Evolutionary conservation across 2,113 vertebrate genomes (phyloP).

Genomic region (Struthidea cinerea): DNA sequence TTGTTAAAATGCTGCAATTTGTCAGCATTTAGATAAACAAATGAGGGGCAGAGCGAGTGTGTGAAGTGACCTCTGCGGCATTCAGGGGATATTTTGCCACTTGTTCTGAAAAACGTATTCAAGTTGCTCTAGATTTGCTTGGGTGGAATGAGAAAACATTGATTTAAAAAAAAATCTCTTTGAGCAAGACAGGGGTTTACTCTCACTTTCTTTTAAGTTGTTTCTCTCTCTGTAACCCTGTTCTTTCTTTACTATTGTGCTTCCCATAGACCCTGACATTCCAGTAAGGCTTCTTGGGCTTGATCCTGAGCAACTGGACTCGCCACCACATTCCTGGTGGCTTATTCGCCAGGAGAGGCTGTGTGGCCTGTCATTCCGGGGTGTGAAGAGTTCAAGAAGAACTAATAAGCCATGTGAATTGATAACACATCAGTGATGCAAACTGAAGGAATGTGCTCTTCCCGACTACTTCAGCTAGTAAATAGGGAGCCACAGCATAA

Average conservation of each 20-base stretch:
- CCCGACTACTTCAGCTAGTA: not conserved
- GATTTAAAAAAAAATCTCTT: not conserved
- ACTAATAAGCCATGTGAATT: not conserved
- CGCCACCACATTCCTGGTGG: not conserved
- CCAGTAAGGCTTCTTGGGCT: constrained; percentile 10
- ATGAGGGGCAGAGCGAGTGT: constrained; percentile 73
- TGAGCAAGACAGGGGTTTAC: not conserved
- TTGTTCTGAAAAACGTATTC: constrained; percentile 67
- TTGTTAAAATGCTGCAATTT: constrained; percentile 84
- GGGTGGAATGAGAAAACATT: constrained; percentile 11
- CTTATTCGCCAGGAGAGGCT: not conserved
- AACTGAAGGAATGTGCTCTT: not conserved
- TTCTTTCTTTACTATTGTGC: constrained; percentile 48
- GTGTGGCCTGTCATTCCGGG: not conserved
- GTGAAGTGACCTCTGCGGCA: constrained; percentile 65
- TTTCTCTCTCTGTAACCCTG: constrained; percentile 20
- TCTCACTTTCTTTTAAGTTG: constrained; percentile 24
- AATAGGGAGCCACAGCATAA: not conserved
- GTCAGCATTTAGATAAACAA: constrained; percentile 85
- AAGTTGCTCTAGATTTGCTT: not conserved
- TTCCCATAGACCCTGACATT: constrained; percentile 24
- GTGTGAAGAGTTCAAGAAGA: not conserved
- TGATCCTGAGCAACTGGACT: constrained; percentile 21
- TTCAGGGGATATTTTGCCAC: constrained; percentile 68
- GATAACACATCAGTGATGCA: not conserved